Evolutionary conservation across 2,797 vertebrate species (phyloP), one percentile per base, ranked within the genome.

Genomic region (Muraenolepis orangiensis): DNA sequence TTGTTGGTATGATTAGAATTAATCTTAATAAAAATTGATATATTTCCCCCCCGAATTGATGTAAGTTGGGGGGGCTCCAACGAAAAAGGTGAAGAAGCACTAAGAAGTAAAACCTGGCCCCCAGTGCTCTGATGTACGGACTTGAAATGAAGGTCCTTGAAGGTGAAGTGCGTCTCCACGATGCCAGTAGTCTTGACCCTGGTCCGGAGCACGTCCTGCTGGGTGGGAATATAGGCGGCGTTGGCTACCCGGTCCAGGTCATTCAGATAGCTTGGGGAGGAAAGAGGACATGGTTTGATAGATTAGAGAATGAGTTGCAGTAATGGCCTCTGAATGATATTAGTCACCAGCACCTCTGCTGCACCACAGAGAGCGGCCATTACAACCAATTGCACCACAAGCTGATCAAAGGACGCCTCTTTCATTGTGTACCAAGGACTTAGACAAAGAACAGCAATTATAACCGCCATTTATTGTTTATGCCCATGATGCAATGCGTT

Each of bases 121-220:
- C 2, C n/a, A 6, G 6, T 23, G 36, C 18, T 46, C 11, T 57
- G 31, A 7, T 16, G 42, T 68, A 75, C 89, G 96, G 87, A 99
- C 98, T 99, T 99, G 92, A 99, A 99, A 90, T 99, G 97, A 86
- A 99, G 95, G 87, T 98, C 97, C 92, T 99, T 99, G 93, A 99
- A 99, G 78, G 97, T 98, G 86, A 99, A 99, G 89, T 99, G 97
- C 28, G 97, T 99, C 92, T 99, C 98, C 87, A 99, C 98, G 80
- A 99, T 99, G 86, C 98, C 98, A 57, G 98, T 99, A 36, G 98
- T 99, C 94, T 99, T 99, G 88, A 99, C 97, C 91, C 98, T 94
- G 86, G 97, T 99, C 90, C 98, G 95, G 86, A 99, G 93, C 83
- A 99, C 97, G n/a, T 99, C 98, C 89, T 99, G 97, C 77, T 99